Conservation (phyloP, 2,113 vertebrate species). For the Mustela lutreola region DNA sequence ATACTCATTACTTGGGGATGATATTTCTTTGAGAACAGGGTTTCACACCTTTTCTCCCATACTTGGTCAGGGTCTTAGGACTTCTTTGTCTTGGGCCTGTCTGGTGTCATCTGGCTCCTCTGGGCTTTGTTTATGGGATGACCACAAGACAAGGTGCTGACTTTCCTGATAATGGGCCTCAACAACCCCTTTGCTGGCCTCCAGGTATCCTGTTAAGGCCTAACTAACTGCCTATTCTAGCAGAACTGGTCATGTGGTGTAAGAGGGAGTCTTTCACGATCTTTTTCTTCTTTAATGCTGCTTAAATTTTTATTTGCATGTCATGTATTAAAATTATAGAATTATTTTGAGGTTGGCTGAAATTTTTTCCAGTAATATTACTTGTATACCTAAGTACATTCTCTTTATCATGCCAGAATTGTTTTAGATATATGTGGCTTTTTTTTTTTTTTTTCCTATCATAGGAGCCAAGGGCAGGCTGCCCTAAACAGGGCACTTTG, state of each 20-base stretch:
- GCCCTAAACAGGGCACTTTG: background rate
- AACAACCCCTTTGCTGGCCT: background rate
- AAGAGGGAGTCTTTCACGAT: background rate
- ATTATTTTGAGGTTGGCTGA: background rate
- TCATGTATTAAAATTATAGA: constrained; percentile 33
- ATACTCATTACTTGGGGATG: background rate
- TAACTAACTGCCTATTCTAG: background rate
- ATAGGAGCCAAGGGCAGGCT: background rate
- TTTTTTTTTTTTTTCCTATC: background rate
- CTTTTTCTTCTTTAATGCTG: background rate
- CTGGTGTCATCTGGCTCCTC: background rate
- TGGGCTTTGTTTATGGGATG: background rate
- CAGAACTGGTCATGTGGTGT: background rate
- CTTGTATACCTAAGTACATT: background rate
- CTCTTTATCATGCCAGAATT: background rate
- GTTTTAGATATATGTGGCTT: background rate
- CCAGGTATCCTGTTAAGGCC: background rate
- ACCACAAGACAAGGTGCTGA: background rate
- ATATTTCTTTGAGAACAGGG: background rate
- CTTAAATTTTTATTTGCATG: constrained; percentile 6
- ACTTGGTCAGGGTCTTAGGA: background rate
- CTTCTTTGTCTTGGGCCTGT: background rate
- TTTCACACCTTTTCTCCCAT: background rate
- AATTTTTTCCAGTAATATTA: background rate
- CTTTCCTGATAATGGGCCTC: background rate